Conservation (phyloP, 2,888 invertebrate species). For the Salticus scenicus region DNA sequence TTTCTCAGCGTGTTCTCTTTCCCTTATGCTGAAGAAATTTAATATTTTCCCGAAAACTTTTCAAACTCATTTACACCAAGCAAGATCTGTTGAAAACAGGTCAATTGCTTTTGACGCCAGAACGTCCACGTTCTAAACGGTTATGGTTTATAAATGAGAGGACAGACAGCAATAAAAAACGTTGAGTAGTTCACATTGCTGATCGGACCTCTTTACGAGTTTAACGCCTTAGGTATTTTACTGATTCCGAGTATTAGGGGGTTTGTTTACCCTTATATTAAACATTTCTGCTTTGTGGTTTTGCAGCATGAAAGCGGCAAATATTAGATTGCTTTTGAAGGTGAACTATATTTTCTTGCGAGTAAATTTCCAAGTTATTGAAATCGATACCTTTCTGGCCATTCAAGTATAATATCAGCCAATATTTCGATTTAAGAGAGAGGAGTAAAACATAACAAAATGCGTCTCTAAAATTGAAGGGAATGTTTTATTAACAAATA, state of each 20-base stretch:
- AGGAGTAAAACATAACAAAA: too few relatives aligned
- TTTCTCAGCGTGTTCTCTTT: conserved; percentile 33
- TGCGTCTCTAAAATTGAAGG: too few relatives aligned
- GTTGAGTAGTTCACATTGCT: conserved; percentile 51
- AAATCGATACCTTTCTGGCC: background rate
- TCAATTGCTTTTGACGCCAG: conserved; percentile 61
- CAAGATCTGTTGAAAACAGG: conserved; percentile 40
- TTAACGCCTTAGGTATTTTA: conserved; percentile 56
- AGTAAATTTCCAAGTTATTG: background rate
- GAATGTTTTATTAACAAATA: too few relatives aligned
- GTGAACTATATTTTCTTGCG: conserved; percentile 6
- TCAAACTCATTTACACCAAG: conserved; percentile 55
- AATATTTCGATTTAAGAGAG: too few relatives aligned
- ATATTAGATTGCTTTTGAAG: conserved; percentile 30
- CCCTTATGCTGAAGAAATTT: conserved; percentile 55
- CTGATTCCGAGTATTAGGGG: conserved; percentile 37
- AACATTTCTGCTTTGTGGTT: conserved; percentile 44
- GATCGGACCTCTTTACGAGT: conserved; percentile 56
- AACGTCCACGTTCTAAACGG: conserved; percentile 52
- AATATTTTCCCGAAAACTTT: conserved; percentile 60
- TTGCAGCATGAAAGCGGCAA: conserved; percentile 48
- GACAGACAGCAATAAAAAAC: conserved; percentile 63
- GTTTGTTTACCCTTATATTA: conserved; percentile 62
- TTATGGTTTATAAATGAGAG: conserved; percentile 66
- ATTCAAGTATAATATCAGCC: too few relatives aligned